phyloP scores from a whole-genome alignment of 1,140 invertebrate species.

The Scaptomyza montana region DNA sequence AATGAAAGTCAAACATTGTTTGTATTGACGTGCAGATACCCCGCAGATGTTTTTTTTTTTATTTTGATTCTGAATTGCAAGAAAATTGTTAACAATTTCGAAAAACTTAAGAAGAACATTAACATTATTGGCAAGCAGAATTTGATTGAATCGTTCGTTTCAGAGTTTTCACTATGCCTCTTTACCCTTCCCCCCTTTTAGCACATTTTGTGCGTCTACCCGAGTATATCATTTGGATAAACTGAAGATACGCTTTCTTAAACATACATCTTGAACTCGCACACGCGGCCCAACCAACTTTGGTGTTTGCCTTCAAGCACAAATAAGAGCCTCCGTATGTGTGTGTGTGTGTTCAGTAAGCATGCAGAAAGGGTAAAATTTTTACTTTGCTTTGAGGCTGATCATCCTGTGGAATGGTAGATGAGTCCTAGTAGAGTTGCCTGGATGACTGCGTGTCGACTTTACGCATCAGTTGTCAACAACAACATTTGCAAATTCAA shows the following conservation, averaged over 20 bases:
- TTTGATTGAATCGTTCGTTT: too few relatives aligned
- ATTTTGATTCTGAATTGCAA: neutral
- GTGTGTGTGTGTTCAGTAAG: neutral
- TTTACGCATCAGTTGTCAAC: constrained; percentile 73
- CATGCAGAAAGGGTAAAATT: too few relatives aligned
- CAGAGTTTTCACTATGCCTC: too few relatives aligned
- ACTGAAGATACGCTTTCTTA: constrained; percentile 44
- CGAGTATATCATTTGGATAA: neutral
- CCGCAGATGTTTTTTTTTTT: neutral
- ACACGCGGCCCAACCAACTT: constrained; percentile 1
- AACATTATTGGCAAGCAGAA: too few relatives aligned
- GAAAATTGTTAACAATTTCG: too few relatives aligned
- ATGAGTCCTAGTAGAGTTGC: neutral
- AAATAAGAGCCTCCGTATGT: neutral
- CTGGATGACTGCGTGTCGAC: constrained; percentile 27
- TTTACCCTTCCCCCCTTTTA: neutral
- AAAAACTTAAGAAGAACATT: too few relatives aligned
- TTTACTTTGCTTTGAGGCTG: too few relatives aligned
- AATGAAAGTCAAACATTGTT: neutral
- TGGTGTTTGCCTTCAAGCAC: too few relatives aligned
- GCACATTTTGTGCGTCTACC: neutral
- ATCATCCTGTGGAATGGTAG: too few relatives aligned
- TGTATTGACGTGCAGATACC: neutral
- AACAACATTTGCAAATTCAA: constrained; percentile 82
- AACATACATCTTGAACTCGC: constrained; percentile 24